Percentiles rank a stretch among this genome's conserved stretches.
Conservation (phyloP, 53 echinoderm and acorn worm species). For the Luidia sarsii region DNA sequence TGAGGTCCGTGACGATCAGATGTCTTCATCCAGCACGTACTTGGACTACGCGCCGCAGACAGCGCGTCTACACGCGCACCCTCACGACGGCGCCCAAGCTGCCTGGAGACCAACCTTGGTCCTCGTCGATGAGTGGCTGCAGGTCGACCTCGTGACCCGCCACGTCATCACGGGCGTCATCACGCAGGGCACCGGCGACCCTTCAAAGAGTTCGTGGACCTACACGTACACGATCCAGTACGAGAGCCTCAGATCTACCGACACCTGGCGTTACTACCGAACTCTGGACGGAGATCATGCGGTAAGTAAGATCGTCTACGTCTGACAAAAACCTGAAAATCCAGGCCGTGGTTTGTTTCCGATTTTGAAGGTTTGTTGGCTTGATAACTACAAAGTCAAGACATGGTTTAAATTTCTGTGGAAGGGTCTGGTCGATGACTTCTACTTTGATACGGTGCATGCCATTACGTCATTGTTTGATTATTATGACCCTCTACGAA, state of each 20-base stretch:
- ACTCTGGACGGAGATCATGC: constrained; percentile 34
- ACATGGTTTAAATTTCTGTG: no score
- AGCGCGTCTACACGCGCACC: constrained; percentile 43
- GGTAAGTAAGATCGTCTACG: no score
- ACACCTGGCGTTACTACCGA: constrained; percentile 24
- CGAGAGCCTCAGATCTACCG: constrained; percentile 14
- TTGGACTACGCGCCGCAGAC: background rate
- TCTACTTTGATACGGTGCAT: no score
- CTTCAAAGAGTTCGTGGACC: constrained; percentile 17
- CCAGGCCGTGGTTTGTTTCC: no score
- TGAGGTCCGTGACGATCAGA: constrained; percentile 32
- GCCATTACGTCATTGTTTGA: no score
- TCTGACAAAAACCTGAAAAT: no score
- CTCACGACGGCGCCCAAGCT: background rate
- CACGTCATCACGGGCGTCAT: constrained; percentile 71
- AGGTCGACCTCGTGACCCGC: constrained; percentile 57
- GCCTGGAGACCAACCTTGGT: constrained; percentile 51
- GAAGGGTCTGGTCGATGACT: no score
- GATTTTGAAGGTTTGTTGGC: no score
- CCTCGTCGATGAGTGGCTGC: constrained; percentile 41
- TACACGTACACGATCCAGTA: constrained; percentile 37
- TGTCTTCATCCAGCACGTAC: constrained; percentile 20
- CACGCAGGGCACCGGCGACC: constrained; percentile 67
- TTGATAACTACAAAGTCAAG: no score
- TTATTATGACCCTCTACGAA: no score